Evolutionary conservation across 92 coral and sea anemone genomes (phyloP).

Genomic region (Palythoa heliodiscus): DNA sequence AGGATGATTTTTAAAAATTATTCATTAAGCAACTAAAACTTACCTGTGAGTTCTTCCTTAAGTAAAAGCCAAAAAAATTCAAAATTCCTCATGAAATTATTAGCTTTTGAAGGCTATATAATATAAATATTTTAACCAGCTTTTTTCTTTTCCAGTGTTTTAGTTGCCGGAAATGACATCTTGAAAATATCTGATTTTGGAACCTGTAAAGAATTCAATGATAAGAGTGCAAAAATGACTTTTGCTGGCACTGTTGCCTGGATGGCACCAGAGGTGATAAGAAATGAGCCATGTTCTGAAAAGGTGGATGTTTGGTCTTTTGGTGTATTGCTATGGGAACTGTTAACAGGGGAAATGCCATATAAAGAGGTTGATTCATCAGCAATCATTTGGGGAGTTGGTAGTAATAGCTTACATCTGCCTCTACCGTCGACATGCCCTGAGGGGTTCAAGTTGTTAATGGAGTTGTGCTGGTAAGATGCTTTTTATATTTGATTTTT

Average conservation of each 20-base stretch:
- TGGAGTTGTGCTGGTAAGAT: conserved; percentile 86
- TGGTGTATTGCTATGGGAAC: conserved; percentile 90
- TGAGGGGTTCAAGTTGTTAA: conserved; percentile 85
- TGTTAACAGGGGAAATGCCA: conserved; percentile 92
- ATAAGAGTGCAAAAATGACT: conserved; percentile 90
- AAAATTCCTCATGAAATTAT: too few relatives aligned
- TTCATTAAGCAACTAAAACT: too few relatives aligned
- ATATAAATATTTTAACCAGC: background rate
- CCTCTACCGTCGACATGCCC: conserved; percentile 90
- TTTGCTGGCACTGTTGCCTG: conserved; percentile 96
- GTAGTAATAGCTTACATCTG: conserved; percentile 85
- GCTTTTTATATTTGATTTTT: background rate
- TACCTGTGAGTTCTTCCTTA: too few relatives aligned
- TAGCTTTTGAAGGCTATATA: too few relatives aligned
- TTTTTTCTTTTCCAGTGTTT: conserved; percentile 55
- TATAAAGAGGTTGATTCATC: conserved; percentile 92
- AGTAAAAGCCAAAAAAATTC: too few relatives aligned
- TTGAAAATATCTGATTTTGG: conserved; percentile 94
- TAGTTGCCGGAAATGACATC: conserved; percentile 77
- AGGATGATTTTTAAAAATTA: too few relatives aligned
- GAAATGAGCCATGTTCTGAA: conserved; percentile 92
- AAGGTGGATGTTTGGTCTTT: conserved; percentile 94
- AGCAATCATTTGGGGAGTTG: conserved; percentile 93
- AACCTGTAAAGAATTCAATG: conserved; percentile 86
- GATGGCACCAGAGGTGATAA: conserved; percentile 96